phyloP scores from a whole-genome alignment of 2,797 vertebrate genomes.

The Hippocampus kuda region DNA sequence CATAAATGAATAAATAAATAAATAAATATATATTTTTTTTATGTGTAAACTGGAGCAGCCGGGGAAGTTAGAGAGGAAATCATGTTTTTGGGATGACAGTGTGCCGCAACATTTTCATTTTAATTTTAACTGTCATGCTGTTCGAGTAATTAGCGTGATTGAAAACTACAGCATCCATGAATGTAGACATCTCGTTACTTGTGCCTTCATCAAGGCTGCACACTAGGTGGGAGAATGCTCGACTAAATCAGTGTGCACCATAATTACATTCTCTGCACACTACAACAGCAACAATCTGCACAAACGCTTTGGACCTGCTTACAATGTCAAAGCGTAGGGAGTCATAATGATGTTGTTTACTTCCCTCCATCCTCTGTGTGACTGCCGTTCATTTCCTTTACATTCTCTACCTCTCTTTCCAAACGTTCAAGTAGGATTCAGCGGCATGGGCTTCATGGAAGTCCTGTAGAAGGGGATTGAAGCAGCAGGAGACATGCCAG shows the following conservation, averaged over 20 bases:
- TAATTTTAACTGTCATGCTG: slow-evolving; percentile 12
- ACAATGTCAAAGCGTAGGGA: slow-evolving; percentile 32
- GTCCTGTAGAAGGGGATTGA: slow-evolving; percentile 22
- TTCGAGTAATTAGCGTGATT: slow-evolving; percentile 25
- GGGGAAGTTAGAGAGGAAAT: slow-evolving; percentile 1
- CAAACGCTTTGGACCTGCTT: slow-evolving; percentile 44
- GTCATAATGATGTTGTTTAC: slow-evolving; percentile 51
- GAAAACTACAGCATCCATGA: slow-evolving; percentile 23
- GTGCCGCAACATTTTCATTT: slow-evolving; percentile 22
- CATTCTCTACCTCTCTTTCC: slow-evolving; percentile 34
- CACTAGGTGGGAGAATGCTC: slow-evolving; percentile 34
- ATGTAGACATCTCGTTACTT: slow-evolving; percentile 12
- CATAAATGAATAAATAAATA: not conserved
- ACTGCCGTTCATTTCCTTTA: slow-evolving; percentile 34
- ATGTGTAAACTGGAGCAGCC: slow-evolving; percentile 5
- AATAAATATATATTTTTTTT: too few relatives aligned
- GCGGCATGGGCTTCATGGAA: slow-evolving; percentile 22
- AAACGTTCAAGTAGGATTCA: slow-evolving; percentile 35
- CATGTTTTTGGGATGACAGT: slow-evolving; percentile 4
- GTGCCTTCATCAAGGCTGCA: slow-evolving; percentile 22
- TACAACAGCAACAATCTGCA: slow-evolving; percentile 37
- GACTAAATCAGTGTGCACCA: slow-evolving; percentile 29
- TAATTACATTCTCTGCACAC: slow-evolving; percentile 54
- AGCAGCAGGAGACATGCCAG: slow-evolving; percentile 44
- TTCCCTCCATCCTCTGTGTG: slow-evolving; percentile 19